A percentile compares a stretch with the other conserved stretches of the same genome.
Conservation (phyloP, 2,113 vertebrate species). For the Morone chrysops region DNA sequence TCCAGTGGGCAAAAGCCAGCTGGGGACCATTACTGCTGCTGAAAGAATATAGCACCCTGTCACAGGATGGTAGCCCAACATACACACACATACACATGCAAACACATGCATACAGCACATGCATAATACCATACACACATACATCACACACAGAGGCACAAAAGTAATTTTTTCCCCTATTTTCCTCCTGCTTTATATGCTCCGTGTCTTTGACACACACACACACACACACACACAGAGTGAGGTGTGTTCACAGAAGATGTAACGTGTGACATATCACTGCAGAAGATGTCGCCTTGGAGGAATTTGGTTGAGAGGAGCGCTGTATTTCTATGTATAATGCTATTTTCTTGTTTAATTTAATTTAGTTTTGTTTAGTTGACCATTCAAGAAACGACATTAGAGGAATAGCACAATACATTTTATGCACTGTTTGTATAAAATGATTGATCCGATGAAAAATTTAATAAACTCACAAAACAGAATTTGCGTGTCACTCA, state of each 20-base stretch:
- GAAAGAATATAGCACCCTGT: slow-evolving; percentile 66
- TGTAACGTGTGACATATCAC: slow-evolving; percentile 10
- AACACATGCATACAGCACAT: slow-evolving; percentile 29
- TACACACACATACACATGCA: slow-evolving; percentile 37
- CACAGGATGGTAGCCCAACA: slow-evolving; percentile 38
- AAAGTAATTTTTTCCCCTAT: background rate
- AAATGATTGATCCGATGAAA: slow-evolving; percentile 59
- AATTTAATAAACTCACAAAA: slow-evolving; percentile 60
- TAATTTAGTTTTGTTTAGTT: slow-evolving; percentile 27
- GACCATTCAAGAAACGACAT: background rate
- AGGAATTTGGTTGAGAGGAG: slow-evolving; percentile 26
- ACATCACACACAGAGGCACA: slow-evolving; percentile 23
- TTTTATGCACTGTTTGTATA: slow-evolving; percentile 36
- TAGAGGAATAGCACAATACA: slow-evolving; percentile 5
- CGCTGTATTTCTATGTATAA: background rate
- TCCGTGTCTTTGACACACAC: background rate
- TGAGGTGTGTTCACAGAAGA: background rate
- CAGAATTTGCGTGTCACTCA: slow-evolving; percentile 62
- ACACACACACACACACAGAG: slow-evolving; percentile 5
- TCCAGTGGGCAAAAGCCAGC: slow-evolving; percentile 74
- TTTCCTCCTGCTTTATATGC: background rate
- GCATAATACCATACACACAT: background rate
- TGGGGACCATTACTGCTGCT: slow-evolving; percentile 75
- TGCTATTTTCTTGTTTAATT: slow-evolving; percentile 22
- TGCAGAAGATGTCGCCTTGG: slow-evolving; percentile 8